Evolutionary conservation across 2,888 invertebrate genomes (phyloP).

Genomic region (Agrochola lychnidis): DNA sequence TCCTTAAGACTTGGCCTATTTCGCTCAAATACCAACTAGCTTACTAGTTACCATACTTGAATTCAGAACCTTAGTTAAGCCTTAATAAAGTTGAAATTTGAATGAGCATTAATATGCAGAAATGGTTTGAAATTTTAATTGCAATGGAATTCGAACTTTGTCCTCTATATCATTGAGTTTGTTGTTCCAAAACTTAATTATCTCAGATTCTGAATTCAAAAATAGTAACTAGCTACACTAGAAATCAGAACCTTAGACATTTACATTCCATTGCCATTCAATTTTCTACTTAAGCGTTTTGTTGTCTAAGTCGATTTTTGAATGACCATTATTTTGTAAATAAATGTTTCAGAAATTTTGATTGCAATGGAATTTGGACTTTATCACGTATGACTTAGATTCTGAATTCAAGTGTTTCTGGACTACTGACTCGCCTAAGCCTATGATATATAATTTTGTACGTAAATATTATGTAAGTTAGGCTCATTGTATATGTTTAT

Average conservation of each 20-base stretch:
- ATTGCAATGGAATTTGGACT: neutral
- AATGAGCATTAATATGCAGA: neutral
- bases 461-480: constrained; percentile 15
- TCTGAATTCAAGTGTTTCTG: constrained; percentile 17
- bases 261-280: neutral
- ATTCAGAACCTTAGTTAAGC: neutral
- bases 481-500: constrained; percentile 55
- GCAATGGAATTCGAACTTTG: neutral
- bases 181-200: neutral
- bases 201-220: constrained; percentile 5
- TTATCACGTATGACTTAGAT: neutral
- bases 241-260: neutral
- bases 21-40: constrained; percentile 40
- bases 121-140: neutral
- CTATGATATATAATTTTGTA: constrained; percentile 36
- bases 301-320: neutral
- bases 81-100: neutral
- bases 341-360: too few relatives aligned
- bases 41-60: constrained; percentile 9
- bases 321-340: neutral
- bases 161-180: neutral
- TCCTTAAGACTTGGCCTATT: constrained; percentile 48
- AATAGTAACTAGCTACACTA: neutral
- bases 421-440: constrained; percentile 35
- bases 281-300: neutral